phyloP scores from a whole-genome alignment of 2,113 vertebrate species.

The Zeus faber region DNA sequence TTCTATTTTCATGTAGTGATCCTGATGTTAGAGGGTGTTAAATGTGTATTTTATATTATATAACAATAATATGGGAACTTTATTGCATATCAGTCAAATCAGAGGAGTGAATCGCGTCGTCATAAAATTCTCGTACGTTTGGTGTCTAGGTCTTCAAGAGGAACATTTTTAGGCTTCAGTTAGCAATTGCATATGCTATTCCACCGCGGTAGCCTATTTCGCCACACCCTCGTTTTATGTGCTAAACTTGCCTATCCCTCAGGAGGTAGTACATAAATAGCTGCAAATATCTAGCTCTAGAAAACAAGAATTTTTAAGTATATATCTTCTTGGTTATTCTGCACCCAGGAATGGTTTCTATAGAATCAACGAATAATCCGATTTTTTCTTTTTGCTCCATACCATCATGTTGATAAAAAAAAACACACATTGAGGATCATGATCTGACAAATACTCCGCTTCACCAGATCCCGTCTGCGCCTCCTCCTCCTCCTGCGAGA shows the following conservation, averaged over 20 bases:
- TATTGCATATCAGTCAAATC: slow-evolving; percentile 75
- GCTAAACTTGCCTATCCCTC: slow-evolving; percentile 55
- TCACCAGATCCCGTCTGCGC: no score
- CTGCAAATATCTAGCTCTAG: slow-evolving; percentile 47
- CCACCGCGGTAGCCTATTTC: slow-evolving; percentile 36
- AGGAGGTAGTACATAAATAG: slow-evolving; percentile 72
- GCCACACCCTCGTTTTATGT: slow-evolving; percentile 23
- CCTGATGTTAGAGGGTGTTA: slow-evolving; percentile 40
- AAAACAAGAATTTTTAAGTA: slow-evolving; percentile 21
- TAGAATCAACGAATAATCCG: slow-evolving; percentile 12
- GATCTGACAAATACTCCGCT: no score
- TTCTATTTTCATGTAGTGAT: slow-evolving; percentile 58
- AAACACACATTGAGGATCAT: background rate
- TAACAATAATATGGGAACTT: slow-evolving; percentile 65
- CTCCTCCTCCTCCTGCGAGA: no score
- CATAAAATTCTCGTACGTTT: slow-evolving; percentile 65
- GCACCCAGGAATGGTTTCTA: background rate
- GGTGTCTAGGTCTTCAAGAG: slow-evolving; percentile 61
- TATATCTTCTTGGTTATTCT: background rate
- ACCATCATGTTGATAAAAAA: slow-evolving; percentile 32
- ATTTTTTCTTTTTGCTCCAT: slow-evolving; percentile 19
- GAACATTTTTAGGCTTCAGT: slow-evolving; percentile 38
- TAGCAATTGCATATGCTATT: slow-evolving; percentile 66
- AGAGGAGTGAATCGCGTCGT: slow-evolving; percentile 67
- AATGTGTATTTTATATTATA: slow-evolving; percentile 37